phyloP scores from a whole-genome alignment of 2,113 vertebrate species.

The Dasyurus viverrinus region DNA sequence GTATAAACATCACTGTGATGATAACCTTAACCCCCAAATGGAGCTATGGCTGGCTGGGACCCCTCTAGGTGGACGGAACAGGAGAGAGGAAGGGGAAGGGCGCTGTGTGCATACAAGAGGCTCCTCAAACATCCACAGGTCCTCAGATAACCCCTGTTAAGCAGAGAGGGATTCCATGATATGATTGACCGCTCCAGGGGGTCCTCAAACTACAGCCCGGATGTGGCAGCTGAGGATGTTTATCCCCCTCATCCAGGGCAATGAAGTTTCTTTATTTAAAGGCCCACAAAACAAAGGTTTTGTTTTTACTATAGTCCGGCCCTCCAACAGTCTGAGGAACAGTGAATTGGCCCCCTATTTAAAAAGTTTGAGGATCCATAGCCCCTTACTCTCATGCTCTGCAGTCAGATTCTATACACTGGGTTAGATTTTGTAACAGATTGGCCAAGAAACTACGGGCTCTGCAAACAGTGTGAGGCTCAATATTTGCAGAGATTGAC shows the following conservation, averaged over 20 bases:
- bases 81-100: neutral
- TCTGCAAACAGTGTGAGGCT: neutral
- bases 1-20: neutral
- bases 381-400: too few species aligned
- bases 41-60: neutral
- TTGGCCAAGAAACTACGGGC: neutral
- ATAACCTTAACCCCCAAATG: neutral
- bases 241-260: too few species aligned
- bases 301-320: too few species aligned
- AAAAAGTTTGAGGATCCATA: too few species aligned
- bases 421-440: neutral
- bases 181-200: too few species aligned
- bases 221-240: too few species aligned
- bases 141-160: neutral
- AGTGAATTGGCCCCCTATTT: too few species aligned
- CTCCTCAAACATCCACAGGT: neutral
- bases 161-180: neutral
- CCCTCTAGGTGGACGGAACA: neutral
- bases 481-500: neutral
- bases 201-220: too few species aligned
- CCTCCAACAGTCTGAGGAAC: too few species aligned
- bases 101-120: neutral
- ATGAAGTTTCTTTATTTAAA: too few species aligned
- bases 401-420: neutral
- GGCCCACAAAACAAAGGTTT: too few species aligned